phyloP scores from a whole-genome alignment of 2,113 vertebrate genomes.

The Cacatua alba region DNA sequence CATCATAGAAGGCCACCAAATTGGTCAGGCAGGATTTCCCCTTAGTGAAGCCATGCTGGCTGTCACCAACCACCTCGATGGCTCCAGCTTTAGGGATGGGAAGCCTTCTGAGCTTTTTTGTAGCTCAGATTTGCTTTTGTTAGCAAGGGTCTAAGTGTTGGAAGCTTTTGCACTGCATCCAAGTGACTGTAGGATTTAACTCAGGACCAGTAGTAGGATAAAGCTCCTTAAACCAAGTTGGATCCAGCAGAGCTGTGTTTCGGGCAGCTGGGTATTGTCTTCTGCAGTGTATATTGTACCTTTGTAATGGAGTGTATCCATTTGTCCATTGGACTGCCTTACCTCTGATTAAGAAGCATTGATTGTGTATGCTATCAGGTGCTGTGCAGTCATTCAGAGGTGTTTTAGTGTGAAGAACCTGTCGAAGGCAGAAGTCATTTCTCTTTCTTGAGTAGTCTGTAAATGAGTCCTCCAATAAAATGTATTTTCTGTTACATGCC shows the following conservation, averaged over 20 bases:
- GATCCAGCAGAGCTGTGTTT: background rate
- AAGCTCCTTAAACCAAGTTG: background rate
- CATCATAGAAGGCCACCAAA: too few species aligned
- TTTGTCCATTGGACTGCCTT: rapidly evolving
- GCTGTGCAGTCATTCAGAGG: rapidly evolving
- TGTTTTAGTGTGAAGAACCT: background rate
- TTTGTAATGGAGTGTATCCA: background rate
- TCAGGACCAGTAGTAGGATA: background rate
- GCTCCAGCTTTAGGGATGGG: background rate
- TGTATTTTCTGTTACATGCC: background rate
- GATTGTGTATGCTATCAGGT: background rate
- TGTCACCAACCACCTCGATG: too few species aligned
- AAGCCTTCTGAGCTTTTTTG: background rate
- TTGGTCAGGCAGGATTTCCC: too few species aligned
- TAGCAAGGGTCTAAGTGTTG: background rate
- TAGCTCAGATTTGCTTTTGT: background rate
- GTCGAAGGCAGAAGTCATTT: background rate
- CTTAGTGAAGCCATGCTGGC: too few species aligned
- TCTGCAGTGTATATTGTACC: background rate
- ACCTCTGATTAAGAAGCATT: background rate
- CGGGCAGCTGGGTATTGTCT: background rate
- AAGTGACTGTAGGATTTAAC: background rate
- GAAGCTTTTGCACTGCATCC: background rate
- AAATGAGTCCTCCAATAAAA: background rate
- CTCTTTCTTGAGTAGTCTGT: background rate